Base-by-base conservation (phyloP, 2,113 vertebrate genomes). In the Gnathonemus longibarbis region DNA sequence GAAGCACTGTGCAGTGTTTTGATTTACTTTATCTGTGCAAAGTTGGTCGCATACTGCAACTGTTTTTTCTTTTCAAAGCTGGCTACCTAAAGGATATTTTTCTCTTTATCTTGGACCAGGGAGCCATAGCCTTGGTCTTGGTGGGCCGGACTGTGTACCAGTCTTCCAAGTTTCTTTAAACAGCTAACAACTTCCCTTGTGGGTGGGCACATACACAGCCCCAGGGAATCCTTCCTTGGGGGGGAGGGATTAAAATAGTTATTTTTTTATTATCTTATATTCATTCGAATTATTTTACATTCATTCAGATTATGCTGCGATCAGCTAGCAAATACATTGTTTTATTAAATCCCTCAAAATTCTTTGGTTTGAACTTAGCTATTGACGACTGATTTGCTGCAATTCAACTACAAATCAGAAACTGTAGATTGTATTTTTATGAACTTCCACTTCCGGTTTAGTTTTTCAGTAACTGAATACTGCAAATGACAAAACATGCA, bases 1-100 rank as follows among this genome's bases (percentile, higher is more conserved):
- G 56, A 88, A 62, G 52, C 87, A 39, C 50, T 42, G 87, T 50
- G 52, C 17, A 62, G 87, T 39, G 49, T 88, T 58, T 88, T 48
- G 24, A 87, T 50, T 52, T 87, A 48, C 46, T 53, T 52, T 87
- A 52, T 31, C 45, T 53, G 49, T 52, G 85, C 85, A 87, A 49
- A 52, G 50, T 87, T 13, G 31, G 85, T 56, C 48, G 6, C 85
- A 53, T 53, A 39, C 48, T 35, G 85, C n/a, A 87, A 27, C n/a
- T 87, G 85, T 56, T 52, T 87, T 87, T 87, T n/a, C 50, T 87
- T 24, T 87, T 87, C 24, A 56, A 53, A 27, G 85, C 27, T 87
- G 27, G 85, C 85, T 53, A 53, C 85, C 50, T 53, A 46, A 45
- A 84, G 83, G 83, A 84, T 84, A 48, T 48, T 84, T 84, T 46